A percentile compares a stretch with the other conserved stretches of the same genome.
Conservation (phyloP, 1,140 invertebrate species). For the Dendrolimus punctatus region DNA sequence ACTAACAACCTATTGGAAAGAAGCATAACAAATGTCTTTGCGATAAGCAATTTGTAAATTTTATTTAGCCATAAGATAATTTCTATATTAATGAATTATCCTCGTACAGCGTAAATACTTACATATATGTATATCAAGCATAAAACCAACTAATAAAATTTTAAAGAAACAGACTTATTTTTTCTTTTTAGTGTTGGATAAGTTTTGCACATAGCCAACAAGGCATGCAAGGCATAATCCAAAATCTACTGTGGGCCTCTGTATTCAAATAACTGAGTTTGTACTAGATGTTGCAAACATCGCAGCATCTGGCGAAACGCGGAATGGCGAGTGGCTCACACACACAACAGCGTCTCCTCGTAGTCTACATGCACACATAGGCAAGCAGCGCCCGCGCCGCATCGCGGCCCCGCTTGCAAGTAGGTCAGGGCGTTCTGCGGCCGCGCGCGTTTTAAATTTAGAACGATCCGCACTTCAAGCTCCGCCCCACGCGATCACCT, state of each 20-base stretch:
- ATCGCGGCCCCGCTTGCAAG: conserved; percentile 67
- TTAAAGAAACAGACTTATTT: no score
- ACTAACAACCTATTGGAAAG: no score
- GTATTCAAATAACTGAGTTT: conserved; percentile 31
- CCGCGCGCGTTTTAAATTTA: conserved; percentile 69
- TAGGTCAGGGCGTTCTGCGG: conserved; percentile 68
- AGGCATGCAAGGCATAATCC: no score
- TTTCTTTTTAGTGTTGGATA: no score
- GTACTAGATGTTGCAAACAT: conserved; percentile 62
- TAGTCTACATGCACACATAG: conserved; percentile 49
- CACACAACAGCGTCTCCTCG: conserved; percentile 37
- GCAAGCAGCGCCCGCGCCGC: conserved; percentile 58
- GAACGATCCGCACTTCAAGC: conserved; percentile 65
- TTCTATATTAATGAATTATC: no score
- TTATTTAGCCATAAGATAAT: no score
- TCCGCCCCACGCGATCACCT: conserved; percentile 54
- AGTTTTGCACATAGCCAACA: no score
- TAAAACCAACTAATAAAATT: no score
- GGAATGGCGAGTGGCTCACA: conserved; percentile 54
- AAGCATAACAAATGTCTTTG: no score
- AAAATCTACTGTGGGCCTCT: conserved; percentile 8
- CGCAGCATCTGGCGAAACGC: conserved; percentile 64
- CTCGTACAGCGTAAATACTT: no score
- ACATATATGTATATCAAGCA: no score
- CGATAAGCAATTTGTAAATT: no score